Conservation (phyloP, 2,113 vertebrate genomes). For the Mesoclemmys tuberculata region DNA sequence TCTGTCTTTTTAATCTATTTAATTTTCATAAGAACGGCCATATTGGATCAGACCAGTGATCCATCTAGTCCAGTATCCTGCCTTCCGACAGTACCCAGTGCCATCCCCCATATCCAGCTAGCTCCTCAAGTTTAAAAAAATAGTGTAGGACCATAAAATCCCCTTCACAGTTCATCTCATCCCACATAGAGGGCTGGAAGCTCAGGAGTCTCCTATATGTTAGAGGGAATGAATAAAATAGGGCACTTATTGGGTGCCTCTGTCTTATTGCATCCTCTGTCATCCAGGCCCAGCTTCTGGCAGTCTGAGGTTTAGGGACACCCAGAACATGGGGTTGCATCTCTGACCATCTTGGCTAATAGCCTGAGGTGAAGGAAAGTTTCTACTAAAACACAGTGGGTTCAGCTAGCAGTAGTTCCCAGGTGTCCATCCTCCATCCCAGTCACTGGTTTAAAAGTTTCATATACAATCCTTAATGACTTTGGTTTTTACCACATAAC, state of each 20-base stretch:
- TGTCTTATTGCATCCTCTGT: not conserved
- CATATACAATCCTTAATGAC: not conserved
- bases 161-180: not conserved
- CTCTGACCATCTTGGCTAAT: not conserved
- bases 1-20: not conserved
- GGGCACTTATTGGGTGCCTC: not conserved
- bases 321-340: not conserved
- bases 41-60: not conserved
- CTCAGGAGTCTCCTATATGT: not conserved
- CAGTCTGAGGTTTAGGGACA: not conserved
- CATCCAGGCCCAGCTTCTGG: not conserved
- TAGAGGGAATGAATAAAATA: not conserved
- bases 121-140: not conserved
- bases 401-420: constrained; percentile 17
- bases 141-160: not conserved
- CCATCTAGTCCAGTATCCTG: not conserved
- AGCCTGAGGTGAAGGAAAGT: not conserved
- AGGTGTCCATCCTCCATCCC: not conserved
- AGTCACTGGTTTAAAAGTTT: constrained; percentile 35
- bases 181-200: not conserved
- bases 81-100: not conserved
- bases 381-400: constrained; percentile 17
- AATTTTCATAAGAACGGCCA: not conserved
- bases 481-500: not conserved
- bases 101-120: not conserved